phyloP scores from a whole-genome alignment of 2,888 invertebrate species.

The Nipponacmea schrenckii region DNA sequence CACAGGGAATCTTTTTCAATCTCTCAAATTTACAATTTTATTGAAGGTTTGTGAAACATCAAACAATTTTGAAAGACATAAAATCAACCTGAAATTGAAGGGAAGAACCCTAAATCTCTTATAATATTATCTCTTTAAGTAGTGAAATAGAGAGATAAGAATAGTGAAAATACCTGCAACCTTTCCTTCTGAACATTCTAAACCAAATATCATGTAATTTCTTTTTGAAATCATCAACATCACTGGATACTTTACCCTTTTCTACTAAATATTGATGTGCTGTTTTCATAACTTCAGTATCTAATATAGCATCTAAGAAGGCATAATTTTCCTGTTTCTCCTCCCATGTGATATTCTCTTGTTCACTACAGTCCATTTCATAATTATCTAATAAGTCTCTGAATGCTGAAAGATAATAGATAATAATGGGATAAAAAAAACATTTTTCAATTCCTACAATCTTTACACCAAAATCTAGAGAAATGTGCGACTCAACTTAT shows the following conservation, averaged over 20 bases:
- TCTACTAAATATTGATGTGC: slow-evolving; percentile 61
- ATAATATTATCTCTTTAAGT: no score
- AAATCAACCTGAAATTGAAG: no score
- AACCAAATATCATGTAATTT: slow-evolving; percentile 66
- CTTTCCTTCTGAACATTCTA: slow-evolving; percentile 56
- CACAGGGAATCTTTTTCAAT: no score
- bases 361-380: slow-evolving; percentile 55
- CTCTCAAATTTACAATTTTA: no score
- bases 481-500: no score
- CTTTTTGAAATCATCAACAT: slow-evolving; percentile 56
- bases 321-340: slow-evolving; percentile 61
- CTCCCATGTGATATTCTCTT: slow-evolving; percentile 60
- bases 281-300: slow-evolving; percentile 65
- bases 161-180: slow-evolving; percentile 46
- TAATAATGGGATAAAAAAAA: not conserved
- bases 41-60: no score
- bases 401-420: slow-evolving; percentile 55
- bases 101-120: no score
- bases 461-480: no score
- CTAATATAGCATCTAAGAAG: slow-evolving; percentile 63
- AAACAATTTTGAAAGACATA: no score
- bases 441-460: no score
- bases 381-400: slow-evolving; percentile 65
- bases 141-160: no score
- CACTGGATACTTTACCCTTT: slow-evolving; percentile 50